Evolutionary conservation across 1,140 invertebrate species (phyloP), one percentile per base, ranked within the genome.

Genomic region (Megalopta genalis): DNA sequence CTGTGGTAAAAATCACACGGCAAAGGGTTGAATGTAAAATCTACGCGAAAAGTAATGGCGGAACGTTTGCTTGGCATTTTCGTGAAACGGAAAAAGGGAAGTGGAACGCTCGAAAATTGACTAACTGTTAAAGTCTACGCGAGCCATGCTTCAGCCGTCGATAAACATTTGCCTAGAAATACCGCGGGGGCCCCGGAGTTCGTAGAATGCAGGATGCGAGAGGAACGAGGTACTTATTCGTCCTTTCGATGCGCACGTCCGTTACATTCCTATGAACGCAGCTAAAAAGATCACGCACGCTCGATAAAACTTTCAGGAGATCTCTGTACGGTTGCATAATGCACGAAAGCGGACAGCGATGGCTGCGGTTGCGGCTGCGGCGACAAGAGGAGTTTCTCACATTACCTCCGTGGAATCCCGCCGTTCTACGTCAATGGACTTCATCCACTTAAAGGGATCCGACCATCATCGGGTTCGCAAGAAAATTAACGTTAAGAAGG

Each of bases 321-420:
- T 82, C 83, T 79, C 84, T 85, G 79, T 74, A 32, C 65, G 83
- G 80, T 85, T 86, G 80, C 83, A 85, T 86, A 85, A 86, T 85
- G 76, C 76, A 85, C 68, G 67, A 81, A 86, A 85, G 67, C 67
- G 42, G 73, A 59, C 76, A 68, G 73, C 42, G 37, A 18, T 4
- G 49, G 49, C 39, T 42, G 7, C 39, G 66, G 39, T 14, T n/a
- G 59, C 69, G 75, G 70, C 70, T 81, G 79, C 57, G 57, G 37
- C 63, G 70, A 81, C 52, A 62, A 52, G 69, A 82, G 49, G 62
- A 85, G 77, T 86, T 86, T 86, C 84, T 86, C 84, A 86, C 83
- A 83, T 85, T 80, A 70, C 67, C 60, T 64, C 75, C 74, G 62
- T 52, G 70, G 60, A 78, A 85, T 82, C 69, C 74, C 62, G 49